Evolutionary conservation across 2,113 vertebrate genomes (phyloP).

Genomic region (Paedocypris sp.): DNA sequence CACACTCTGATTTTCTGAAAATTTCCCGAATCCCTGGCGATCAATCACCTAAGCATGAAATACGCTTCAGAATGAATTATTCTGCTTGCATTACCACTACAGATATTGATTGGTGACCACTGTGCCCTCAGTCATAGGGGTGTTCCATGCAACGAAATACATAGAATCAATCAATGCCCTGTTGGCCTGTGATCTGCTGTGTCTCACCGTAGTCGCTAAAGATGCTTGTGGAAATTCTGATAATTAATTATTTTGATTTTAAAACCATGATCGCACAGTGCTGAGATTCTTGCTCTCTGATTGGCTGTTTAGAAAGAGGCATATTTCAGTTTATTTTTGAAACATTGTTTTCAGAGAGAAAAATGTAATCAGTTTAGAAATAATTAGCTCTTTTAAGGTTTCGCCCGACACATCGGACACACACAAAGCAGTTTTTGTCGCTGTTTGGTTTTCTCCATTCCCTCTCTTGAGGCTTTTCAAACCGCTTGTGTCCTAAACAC

Average conservation of each 20-base stretch:
- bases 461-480: background rate
- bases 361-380: too few relatives aligned
- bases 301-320: too few relatives aligned
- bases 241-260: background rate
- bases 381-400: too few relatives aligned
- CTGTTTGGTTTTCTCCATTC: too few relatives aligned
- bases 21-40: slow-evolving; percentile 57
- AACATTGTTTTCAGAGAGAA: too few relatives aligned
- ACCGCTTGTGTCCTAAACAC: background rate
- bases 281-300: background rate
- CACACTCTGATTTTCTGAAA: slow-evolving; percentile 39
- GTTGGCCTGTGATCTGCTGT: slow-evolving; percentile 18
- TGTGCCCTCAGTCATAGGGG: slow-evolving; percentile 44
- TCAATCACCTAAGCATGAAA: slow-evolving; percentile 60
- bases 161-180: slow-evolving; percentile 37
- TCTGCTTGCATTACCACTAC: slow-evolving; percentile 65
- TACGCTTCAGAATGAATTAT: slow-evolving; percentile 64
- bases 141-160: slow-evolving; percentile 33
- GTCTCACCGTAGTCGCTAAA: slow-evolving; percentile 12
- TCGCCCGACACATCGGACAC: too few relatives aligned
- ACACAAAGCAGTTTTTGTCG: too few relatives aligned
- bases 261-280: background rate
- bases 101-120: slow-evolving; percentile 67
- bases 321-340: too few relatives aligned
- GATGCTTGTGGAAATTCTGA: background rate